Percentiles rank a stretch among this genome's conserved stretches.
These are phyloP conservation scores for Rhagium mordax DNA, from an alignment of 2,888 invertebrate species.

Conservation along the genomic window DNA sequence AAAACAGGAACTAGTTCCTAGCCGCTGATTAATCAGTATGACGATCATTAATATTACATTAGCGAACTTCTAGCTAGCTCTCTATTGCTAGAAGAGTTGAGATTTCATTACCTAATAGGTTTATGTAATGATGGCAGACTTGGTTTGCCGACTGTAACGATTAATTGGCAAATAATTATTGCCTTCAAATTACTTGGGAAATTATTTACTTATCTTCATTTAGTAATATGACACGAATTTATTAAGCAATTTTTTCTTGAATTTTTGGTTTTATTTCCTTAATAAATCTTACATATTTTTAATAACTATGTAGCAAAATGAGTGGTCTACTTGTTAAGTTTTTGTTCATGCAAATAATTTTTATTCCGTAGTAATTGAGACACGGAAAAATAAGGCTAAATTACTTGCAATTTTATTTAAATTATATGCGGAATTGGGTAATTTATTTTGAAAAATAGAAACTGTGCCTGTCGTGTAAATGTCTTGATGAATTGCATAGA, in stretches of 20 bases:
- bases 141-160: slow-evolving; percentile 22
- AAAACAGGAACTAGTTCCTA: not conserved
- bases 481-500: too few relatives aligned
- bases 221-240: slow-evolving; percentile 11
- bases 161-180: slow-evolving; percentile 27
- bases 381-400: not conserved
- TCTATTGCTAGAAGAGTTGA: slow-evolving; percentile 14
- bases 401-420: not conserved
- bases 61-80: not conserved
- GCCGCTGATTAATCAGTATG: not conserved
- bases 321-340: not conserved
- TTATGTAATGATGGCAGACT: slow-evolving; percentile 26
- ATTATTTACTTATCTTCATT: slow-evolving; percentile 25
- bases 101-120: slow-evolving; percentile 24
- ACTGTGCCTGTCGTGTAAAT: not conserved
- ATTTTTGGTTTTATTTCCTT: not conserved
- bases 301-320: not conserved
- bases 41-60: slow-evolving; percentile 4
- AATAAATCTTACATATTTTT: not conserved
- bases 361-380: not conserved
- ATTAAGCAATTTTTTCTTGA: not conserved
- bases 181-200: slow-evolving; percentile 26
- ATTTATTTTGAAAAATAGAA: not conserved
- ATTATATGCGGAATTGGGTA: not conserved
- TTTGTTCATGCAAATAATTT: not conserved